Evolutionary conservation across 1,140 invertebrate genomes (phyloP), one percentile per base, ranked within the genome.

Genomic region (Drosophila pallidifrons): DNA sequence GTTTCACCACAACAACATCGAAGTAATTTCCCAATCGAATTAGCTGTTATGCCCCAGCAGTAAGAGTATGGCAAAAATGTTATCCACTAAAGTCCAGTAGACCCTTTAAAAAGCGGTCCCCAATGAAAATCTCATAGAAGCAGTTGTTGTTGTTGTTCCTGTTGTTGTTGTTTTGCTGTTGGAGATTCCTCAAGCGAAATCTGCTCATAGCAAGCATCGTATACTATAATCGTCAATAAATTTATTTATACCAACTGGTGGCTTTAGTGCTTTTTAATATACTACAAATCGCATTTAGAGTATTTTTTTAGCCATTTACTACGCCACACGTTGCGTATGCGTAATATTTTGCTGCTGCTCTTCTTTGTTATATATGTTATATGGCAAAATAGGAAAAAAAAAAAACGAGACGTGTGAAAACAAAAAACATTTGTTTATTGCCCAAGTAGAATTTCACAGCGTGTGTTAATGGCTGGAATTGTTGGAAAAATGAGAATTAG

Each of bases 151-250:
- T 49, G 51, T 32, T 61, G 3, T 59, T 59, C 1, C 20, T 49
- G 52, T 52, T 49, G 45, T 49, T 20, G n/a, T 10, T 60, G 20
- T 45, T 3, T n/a, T 13, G 7, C 43, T 35, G 1, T 15, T 5
- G 11, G n/a, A 10, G 38, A 43, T 10, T 1, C n/a, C 67, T 66
- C 74, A 72, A 78, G 8, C 55, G 41, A 74, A 73, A 73, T 81
- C 74, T 67, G 47, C 81, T 66, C 67, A 66, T 73, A 41, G 38
- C 41, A 25, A 25, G 20, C 20, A 25, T 25, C 20, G 20, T 25
- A 43, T 43, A 10, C 7, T 8, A 81, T 70, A 54, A 74, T 74
- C 59, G 57, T 20, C 79, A 63, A 78, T 82, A 82, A 78, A 82
- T 75, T 61, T 52, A 32, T 51, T 41, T 16, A 63, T 43, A 66